Conservation (phyloP, 2,888 invertebrate genomes). For the Poecilus cupreus region DNA sequence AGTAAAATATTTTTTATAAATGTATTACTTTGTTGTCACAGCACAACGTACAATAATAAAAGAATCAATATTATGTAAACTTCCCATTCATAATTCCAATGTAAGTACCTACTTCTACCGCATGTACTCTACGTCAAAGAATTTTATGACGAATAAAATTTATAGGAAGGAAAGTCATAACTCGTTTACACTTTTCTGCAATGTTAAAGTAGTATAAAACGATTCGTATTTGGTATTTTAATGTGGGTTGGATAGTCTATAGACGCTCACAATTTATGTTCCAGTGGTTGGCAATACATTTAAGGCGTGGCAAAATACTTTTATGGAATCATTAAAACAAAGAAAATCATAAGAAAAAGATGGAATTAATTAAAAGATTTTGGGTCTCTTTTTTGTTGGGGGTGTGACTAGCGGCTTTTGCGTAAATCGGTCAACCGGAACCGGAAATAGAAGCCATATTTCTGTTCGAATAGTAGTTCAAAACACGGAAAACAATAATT, state of each 20-base stretch:
- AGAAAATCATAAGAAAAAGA: background rate
- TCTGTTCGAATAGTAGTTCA: conserved; percentile 18
- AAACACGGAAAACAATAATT: conserved; percentile 32
- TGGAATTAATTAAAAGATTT: background rate
- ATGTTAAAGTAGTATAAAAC: conserved; percentile 29
- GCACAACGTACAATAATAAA: background rate
- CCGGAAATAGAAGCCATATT: conserved; percentile 36
- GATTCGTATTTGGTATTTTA: conserved; percentile 36
- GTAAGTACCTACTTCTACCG: background rate
- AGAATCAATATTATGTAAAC: conserved; percentile 4
- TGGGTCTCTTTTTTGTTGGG: background rate
- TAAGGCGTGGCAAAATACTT: conserved; percentile 30
- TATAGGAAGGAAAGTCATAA: conserved; percentile 31
- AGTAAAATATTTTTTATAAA: conserved; percentile 5
- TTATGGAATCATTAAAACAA: background rate
- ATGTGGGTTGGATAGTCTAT: background rate
- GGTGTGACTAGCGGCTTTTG: background rate
- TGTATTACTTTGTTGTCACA: background rate
- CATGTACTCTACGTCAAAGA: conserved; percentile 2
- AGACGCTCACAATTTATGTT: conserved; percentile 26
- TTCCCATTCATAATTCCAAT: conserved; percentile 13
- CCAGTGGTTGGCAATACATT: conserved; percentile 18
- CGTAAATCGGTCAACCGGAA: conserved; percentile 35
- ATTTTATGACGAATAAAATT: conserved; percentile 36
- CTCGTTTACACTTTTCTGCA: conserved; percentile 28